Conservation (phyloP, 2,113 vertebrate species). For the Excalfactoria chinensis region DNA sequence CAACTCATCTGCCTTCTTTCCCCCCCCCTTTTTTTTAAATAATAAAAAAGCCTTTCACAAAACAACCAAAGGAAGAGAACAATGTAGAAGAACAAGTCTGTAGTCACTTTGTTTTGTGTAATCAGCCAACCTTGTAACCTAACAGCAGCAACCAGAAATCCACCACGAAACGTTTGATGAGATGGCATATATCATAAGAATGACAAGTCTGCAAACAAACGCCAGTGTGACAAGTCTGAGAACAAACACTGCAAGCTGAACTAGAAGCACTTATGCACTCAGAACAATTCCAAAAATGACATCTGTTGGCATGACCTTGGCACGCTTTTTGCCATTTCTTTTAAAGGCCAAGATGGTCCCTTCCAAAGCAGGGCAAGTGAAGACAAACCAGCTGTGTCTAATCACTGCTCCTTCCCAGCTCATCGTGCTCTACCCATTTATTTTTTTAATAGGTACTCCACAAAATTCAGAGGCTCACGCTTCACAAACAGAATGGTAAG, state of each 20-base stretch:
- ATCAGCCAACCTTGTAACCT: slow-evolving; percentile 2
- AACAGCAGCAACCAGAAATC: neutral
- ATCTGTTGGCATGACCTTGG: neutral
- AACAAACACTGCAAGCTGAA: neutral
- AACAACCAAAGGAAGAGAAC: neutral
- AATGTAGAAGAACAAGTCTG: neutral
- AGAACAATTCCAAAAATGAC: neutral
- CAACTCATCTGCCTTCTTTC: neutral
- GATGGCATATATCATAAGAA: neutral
- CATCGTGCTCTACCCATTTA: neutral
- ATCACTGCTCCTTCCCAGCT: neutral
- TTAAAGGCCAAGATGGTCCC: neutral
- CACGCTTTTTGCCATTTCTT: neutral
- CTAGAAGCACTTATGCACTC: neutral
- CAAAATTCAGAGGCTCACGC: neutral
- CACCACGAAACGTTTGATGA: neutral
- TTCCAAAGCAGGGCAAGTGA: neutral
- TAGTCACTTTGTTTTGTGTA: neutral
- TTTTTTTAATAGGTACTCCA: neutral
- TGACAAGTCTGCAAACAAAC: slow-evolving; percentile 49
- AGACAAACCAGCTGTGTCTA: slow-evolving; percentile 1
- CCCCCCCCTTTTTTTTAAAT: too few species aligned
- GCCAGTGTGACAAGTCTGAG: neutral
- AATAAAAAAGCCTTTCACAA: neutral
- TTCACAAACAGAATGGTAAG: neutral